phyloP scores from a whole-genome alignment of 2,113 vertebrate genomes.

The Petrocephalus microphthalmus region DNA sequence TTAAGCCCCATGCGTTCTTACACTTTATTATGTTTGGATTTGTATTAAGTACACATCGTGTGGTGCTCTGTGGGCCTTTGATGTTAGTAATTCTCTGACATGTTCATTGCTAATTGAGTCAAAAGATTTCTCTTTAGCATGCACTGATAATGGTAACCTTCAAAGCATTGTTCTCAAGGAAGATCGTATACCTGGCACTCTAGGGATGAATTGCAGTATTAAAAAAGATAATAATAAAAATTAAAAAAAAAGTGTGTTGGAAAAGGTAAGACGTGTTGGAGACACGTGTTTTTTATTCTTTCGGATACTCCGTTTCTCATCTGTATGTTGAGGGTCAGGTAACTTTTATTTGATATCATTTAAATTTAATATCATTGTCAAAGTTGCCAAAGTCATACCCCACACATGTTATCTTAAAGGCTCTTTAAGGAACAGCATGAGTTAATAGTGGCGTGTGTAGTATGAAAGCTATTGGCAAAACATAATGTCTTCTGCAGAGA shows the following conservation, averaged over 20 bases:
- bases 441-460: neutral
- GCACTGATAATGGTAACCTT: neutral
- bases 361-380: no score
- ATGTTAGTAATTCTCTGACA: neutral
- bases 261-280: neutral
- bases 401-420: neutral
- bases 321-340: neutral
- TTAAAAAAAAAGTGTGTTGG: neutral
- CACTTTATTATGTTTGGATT: constrained; percentile 8
- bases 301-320: neutral
- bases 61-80: neutral
- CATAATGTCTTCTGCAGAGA: neutral
- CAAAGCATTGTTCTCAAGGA: neutral
- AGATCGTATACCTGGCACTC: neutral
- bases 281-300: neutral
- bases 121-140: neutral
- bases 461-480: neutral
- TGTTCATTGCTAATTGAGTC: constrained; percentile 15
- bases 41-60: neutral
- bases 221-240: neutral
- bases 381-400: neutral
- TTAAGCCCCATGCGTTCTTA: constrained; percentile 1
- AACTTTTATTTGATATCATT: no score
- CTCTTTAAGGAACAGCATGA: neutral
- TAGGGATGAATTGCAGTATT: neutral